Evolutionary conservation across 2,888 invertebrate genomes (phyloP).

Genomic region (Eupeodes luniger): DNA sequence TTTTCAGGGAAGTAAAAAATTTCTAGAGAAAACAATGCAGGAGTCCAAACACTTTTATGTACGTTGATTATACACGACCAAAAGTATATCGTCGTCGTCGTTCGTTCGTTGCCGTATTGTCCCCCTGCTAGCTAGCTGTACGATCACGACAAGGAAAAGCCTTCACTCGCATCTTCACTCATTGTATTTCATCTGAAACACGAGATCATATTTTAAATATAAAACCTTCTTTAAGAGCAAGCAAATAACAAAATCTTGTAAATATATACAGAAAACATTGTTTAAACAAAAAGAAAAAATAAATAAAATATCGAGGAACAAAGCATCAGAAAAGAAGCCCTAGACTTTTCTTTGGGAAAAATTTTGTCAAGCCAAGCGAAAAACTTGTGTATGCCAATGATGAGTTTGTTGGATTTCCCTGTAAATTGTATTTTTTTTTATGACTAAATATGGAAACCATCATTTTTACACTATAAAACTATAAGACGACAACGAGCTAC

Average conservation of each 20-base stretch:
- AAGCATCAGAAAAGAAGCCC: slow-evolving; percentile 52
- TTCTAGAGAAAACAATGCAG: slow-evolving; percentile 21
- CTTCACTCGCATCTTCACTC: slow-evolving; percentile 51
- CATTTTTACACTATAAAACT: neutral
- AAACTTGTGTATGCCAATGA: slow-evolving; percentile 61
- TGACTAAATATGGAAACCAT: slow-evolving; percentile 66
- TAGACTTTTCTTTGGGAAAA: slow-evolving; percentile 54
- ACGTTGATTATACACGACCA: too few relatives aligned
- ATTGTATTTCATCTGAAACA: slow-evolving; percentile 61
- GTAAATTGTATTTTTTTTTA: slow-evolving; percentile 27
- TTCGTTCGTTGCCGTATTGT: neutral
- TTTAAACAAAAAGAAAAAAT: slow-evolving; percentile 10
- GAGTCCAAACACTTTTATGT: neutral
- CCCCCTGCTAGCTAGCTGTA: neutral
- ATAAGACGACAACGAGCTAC: slow-evolving; percentile 2
- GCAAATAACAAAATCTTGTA: slow-evolving; percentile 30
- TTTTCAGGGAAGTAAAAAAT: slow-evolving; percentile 15
- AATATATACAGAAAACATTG: slow-evolving; percentile 20
- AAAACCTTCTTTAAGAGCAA: slow-evolving; percentile 65
- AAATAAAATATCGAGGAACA: slow-evolving; percentile 37
- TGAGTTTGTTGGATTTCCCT: slow-evolving; percentile 55
- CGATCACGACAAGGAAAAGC: slow-evolving; percentile 57
- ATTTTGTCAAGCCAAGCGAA: slow-evolving; percentile 63
- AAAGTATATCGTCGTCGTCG: too few relatives aligned
- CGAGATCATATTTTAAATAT: slow-evolving; percentile 52